Base-by-base conservation (phyloP, 2,797 vertebrate genomes). In the Aulostomus chinensis region DNA sequence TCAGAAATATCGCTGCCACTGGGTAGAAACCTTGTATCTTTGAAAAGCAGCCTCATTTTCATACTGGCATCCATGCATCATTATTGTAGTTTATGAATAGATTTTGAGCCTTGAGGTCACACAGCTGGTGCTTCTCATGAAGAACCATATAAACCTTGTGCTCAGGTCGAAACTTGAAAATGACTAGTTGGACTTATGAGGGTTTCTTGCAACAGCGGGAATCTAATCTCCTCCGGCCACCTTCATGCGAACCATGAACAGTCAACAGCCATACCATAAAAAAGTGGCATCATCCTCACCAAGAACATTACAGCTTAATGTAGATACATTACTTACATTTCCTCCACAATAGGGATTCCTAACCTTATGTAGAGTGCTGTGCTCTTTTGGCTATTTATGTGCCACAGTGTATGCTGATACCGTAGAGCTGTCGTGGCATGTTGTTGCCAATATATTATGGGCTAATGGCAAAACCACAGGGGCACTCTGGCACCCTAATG, bases 281-380 rank as follows among this genome's bases (percentile, higher is more conserved):
- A 81, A 84, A 72, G 72, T 78, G 61, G 71, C 66, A 79, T 78
- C 68, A 74, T 85, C 73, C 66, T 61, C 77, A 68, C 60, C 59
- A 39, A 69, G 70, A 83, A 72, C 70, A 82, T 80, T 79, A 81
- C 68, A 40, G 64, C 54, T 67, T 87, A 80, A 86, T 87, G 76
- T 76, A 66, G 74, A 83, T 56, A 52, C 74, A 86, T 87, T 82
- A 84, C 77, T 80, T 75, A 79, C 71, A 72, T 78, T 78, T 60
- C 57, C 57, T 61, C 61, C 56, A 68, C 68, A 73, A 79, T 75
- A 35, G 76, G 63, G 58, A 61, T 76, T 55, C 65, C 54, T 72
- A 68, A 63, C 62, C 65, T 70, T 60, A 49, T 63, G 34, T 16
- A 48, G 50, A 60, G 46, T 14, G 14, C 45, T 52, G 36, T 46